Evolutionary conservation across 2,888 invertebrate genomes (phyloP).

Genomic region (Drosophila infuscata): DNA sequence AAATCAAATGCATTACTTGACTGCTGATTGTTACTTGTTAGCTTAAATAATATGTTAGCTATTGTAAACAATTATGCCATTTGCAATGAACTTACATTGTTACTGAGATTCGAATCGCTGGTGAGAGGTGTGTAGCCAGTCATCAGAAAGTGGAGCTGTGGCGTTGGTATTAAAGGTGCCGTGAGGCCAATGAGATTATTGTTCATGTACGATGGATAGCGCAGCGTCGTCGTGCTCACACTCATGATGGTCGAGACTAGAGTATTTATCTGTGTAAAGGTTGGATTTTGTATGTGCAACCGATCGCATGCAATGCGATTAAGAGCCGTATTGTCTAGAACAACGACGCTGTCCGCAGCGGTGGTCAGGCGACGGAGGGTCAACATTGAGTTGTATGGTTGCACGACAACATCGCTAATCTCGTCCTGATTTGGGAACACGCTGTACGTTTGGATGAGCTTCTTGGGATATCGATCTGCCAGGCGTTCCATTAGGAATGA

Average conservation of each 20-base stretch:
- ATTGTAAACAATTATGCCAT: background rate
- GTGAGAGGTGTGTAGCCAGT: constrained; percentile 98
- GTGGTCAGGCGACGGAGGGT: constrained; percentile 97
- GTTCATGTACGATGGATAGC: constrained; percentile 99
- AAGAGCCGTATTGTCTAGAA: constrained; percentile 98
- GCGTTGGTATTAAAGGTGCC: constrained; percentile 98
- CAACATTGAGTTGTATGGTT: constrained; percentile 97
- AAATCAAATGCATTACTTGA: background rate
- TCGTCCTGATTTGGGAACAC: constrained; percentile 99
- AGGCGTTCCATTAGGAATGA: constrained; percentile 96
- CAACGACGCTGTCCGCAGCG: constrained; percentile 98
- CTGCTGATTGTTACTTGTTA: background rate
- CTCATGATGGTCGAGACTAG: constrained; percentile 99
- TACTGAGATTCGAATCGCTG: constrained; percentile 90
- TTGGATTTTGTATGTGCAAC: constrained; percentile 97
- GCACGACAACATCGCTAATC: constrained; percentile 98
- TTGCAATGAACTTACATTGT: constrained; percentile 32
- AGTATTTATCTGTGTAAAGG: constrained; percentile 98
- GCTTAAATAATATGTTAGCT: background rate
- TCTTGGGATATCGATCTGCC: constrained; percentile 98
- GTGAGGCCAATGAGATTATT: constrained; percentile 98
- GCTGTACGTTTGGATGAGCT: constrained; percentile 98
- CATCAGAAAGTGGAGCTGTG: constrained; percentile 99
- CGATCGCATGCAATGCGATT: constrained; percentile 98
- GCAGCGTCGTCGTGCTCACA: constrained; percentile 95